Evolutionary conservation across 2,888 invertebrate genomes (phyloP).

Genomic region (Sussaba pulchella): DNA sequence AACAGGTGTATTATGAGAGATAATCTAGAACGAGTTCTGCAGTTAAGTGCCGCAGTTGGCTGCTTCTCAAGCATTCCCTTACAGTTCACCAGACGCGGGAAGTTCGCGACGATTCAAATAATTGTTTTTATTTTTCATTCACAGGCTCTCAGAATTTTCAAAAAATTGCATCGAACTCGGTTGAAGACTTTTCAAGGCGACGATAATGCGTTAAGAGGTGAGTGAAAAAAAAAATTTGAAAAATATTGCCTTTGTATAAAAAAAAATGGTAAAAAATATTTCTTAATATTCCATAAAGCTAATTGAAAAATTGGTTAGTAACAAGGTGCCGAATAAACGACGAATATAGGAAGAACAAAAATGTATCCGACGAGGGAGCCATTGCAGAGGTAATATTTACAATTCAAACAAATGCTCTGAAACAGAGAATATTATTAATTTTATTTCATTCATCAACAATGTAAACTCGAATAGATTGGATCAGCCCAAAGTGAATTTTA

Average conservation of each 20-base stretch:
- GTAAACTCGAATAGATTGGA: no score
- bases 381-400: constrained; percentile 87
- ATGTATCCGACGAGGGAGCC: constrained; percentile 86
- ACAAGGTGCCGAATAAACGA: constrained; percentile 91
- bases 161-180: constrained; percentile 90
- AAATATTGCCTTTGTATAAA: background rate
- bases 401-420: constrained; percentile 1
- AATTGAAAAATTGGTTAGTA: constrained; percentile 80
- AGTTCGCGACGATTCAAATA: constrained; percentile 13
- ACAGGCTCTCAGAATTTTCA: constrained; percentile 90
- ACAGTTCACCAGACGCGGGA: constrained; percentile 24
- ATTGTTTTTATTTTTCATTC: constrained; percentile 52
- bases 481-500: no score
- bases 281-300: background rate
- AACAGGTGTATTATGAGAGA: background rate
- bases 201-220: constrained; percentile 86
- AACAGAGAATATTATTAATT: background rate
- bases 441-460: no score
- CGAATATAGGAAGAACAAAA: constrained; percentile 89
- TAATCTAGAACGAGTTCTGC: background rate
- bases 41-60: constrained; percentile 17
- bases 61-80: background rate
- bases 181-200: constrained; percentile 89
- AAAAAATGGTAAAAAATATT: background rate
- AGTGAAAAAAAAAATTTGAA: constrained; percentile 46